Conservation (phyloP, 2,888 invertebrate genomes). For the Megaustenia siamemsis region DNA sequence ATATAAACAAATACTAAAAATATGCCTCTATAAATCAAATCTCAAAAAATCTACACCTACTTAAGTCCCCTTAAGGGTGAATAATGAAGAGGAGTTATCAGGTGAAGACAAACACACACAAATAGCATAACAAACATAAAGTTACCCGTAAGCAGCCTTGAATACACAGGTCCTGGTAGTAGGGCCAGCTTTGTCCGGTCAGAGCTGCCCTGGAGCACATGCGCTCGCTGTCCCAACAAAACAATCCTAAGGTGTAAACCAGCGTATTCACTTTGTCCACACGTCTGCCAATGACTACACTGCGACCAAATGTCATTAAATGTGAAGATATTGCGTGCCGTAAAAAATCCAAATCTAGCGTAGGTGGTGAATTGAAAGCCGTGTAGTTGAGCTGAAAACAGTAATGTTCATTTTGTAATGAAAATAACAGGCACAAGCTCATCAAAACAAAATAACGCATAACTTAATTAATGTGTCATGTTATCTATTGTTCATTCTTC, state of each 20-base stretch:
- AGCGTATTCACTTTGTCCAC: slow-evolving; percentile 72
- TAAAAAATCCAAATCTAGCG: slow-evolving; percentile 71
- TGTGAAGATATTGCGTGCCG: slow-evolving; percentile 72
- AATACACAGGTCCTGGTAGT: slow-evolving; percentile 73
- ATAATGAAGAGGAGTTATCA: too few relatives aligned
- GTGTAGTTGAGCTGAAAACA: slow-evolving; percentile 71
- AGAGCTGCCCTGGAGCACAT: slow-evolving; percentile 69
- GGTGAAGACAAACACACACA: too few relatives aligned
- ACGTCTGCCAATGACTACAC: slow-evolving; percentile 70
- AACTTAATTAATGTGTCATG: too few relatives aligned
- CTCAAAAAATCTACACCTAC: too few relatives aligned
- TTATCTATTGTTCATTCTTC: too few relatives aligned
- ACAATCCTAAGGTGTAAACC: slow-evolving; percentile 72
- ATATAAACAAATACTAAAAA: too few relatives aligned
- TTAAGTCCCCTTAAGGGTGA: too few relatives aligned
- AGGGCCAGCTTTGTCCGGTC: slow-evolving; percentile 65
- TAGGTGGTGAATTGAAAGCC: slow-evolving; percentile 70
- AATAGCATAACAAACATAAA: too few relatives aligned
- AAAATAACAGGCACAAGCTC: too few relatives aligned
- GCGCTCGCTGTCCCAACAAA: slow-evolving; percentile 70
- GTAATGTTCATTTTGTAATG: too few relatives aligned
- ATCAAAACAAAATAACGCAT: too few relatives aligned
- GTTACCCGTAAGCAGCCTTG: slow-evolving; percentile 73
- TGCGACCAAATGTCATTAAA: slow-evolving; percentile 74
- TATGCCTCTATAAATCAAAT: too few relatives aligned